Evolutionary conservation across 2,113 vertebrate species (phyloP), one percentile per base, ranked within the genome.

Genomic region (Hypomesus transpacificus): DNA sequence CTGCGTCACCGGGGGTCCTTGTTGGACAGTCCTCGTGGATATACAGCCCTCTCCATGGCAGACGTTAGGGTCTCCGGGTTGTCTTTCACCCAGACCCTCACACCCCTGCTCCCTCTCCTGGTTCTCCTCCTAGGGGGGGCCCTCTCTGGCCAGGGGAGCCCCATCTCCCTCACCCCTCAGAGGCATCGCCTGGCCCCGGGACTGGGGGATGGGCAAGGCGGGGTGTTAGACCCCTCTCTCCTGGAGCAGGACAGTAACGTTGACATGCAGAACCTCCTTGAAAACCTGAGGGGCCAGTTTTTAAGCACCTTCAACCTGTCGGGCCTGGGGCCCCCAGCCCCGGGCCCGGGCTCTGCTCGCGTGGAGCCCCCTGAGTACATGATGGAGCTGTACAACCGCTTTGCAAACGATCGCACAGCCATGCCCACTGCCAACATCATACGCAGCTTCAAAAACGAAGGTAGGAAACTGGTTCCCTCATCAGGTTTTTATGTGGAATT

Each of bases 391-490:
- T 99, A 98, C 87, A 98, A 98, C 89, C 95, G 92, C 68, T 99
- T 98, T 28, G 95, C 97, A 56, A 96, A 93, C 0, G 97, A 99
- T 71, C 93, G 83, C 72, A 94, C 91, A 0, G 92, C 96, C 2
- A 94, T 96, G 94, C 96, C 97, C 0, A 95, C 94, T 0, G 95
- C 96, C 74, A 98, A 96, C 82, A 97, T 99, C 73, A 93, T 99
- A 28, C 94, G 97, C 79, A 99, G 97, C 89, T 99, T 99, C 90
- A 95, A 95, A 88, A 97, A 98, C 2, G 97, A 99, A 95, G 96
- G 97, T 98, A 92, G 76, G 82, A 3, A 59, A 28, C 4, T 1
- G 7, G 17, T 26, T 16, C 54, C 17, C 75, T 22, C n/a, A 46
- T 5, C 39, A 46, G 2, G 39, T 46, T 34, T 34, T 34, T 34